phyloP scores from a whole-genome alignment of 2,113 vertebrate species.

The Podilymbus podiceps region DNA sequence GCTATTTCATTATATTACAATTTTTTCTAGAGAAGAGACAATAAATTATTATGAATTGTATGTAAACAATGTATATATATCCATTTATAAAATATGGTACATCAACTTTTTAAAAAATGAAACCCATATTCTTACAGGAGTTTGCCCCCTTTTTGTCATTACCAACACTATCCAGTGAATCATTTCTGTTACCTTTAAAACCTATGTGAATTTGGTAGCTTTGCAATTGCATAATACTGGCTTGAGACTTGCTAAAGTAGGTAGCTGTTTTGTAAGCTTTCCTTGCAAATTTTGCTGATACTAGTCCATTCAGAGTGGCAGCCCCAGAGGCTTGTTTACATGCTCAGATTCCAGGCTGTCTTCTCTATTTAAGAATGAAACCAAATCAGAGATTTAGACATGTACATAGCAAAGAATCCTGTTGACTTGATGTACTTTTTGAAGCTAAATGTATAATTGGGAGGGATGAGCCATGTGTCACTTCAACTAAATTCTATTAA shows the following conservation, averaged over 20 bases:
- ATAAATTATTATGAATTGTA: background rate
- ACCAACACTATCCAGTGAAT: background rate
- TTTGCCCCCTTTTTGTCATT: background rate
- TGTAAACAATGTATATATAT: background rate
- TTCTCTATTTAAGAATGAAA: background rate
- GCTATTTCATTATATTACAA: background rate
- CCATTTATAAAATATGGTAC: background rate
- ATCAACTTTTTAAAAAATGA: background rate
- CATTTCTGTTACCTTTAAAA: background rate
- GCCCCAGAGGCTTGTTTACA: background rate
- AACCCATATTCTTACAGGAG: background rate
- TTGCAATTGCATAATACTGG: background rate
- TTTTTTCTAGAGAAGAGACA: background rate
- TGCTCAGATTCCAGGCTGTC: background rate
- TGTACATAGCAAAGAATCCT: background rate
- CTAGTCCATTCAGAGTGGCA: background rate
- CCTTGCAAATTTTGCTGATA: background rate
- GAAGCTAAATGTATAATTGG: background rate
- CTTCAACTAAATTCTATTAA: background rate
- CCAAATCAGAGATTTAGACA: background rate
- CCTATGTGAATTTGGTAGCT: background rate
- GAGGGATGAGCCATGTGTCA: background rate
- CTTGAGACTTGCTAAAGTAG: background rate
- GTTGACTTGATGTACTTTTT: background rate
- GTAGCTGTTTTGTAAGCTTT: background rate